Conservation (phyloP, 92 coral and sea anemone genomes). For the Actinostola sp. region DNA sequence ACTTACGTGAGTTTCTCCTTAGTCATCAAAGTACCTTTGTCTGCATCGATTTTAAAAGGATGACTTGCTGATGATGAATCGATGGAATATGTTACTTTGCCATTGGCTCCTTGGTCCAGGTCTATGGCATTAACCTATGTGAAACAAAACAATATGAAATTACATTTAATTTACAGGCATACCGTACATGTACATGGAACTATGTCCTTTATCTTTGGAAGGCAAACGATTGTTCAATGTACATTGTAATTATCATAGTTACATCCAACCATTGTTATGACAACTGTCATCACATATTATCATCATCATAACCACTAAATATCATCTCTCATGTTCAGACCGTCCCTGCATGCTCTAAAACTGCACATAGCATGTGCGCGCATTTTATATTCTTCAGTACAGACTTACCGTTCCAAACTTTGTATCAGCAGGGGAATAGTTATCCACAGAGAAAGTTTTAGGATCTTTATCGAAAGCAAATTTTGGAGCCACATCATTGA, state of each 20-base stretch:
- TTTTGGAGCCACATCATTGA: conserved; percentile 69
- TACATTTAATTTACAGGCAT: no score
- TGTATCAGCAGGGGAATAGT: conserved; percentile 56
- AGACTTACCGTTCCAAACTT: conserved; percentile 61
- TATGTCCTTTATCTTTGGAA: no score
- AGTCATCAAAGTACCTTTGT: conserved; percentile 58
- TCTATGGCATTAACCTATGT: conserved; percentile 49
- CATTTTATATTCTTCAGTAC: no score
- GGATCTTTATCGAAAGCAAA: conserved; percentile 61
- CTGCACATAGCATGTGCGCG: no score
- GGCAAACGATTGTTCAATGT: no score
- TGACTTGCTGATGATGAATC: conserved; percentile 24
- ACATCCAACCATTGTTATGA: no score
- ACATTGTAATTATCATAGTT: no score
- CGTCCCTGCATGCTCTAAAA: background rate
- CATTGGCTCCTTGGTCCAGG: conserved; percentile 50
- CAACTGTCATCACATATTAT: no score
- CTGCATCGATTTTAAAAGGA: conserved; percentile 58
- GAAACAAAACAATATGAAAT: no score
- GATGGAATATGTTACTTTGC: conserved; percentile 53
- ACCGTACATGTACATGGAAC: no score
- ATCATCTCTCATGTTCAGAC: background rate
- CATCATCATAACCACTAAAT: conserved; percentile 7
- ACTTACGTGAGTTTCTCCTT: conserved; percentile 45
- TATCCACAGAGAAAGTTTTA: conserved; percentile 64